phyloP scores from a whole-genome alignment of 2,888 invertebrate species.

The Campoletis raptor region DNA sequence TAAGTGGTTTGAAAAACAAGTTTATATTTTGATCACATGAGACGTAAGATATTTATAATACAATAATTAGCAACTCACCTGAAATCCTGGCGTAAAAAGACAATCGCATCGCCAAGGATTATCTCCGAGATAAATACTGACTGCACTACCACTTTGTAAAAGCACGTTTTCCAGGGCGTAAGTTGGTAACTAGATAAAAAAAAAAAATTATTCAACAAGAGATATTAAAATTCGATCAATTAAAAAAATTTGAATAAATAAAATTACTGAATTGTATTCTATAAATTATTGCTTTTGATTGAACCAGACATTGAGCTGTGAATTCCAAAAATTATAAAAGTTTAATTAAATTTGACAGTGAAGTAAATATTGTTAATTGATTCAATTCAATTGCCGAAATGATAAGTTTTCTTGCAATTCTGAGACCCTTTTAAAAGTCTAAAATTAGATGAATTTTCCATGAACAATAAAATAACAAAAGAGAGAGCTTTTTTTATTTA shows the following conservation, averaged over 20 bases:
- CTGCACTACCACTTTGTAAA: constrained; percentile 90
- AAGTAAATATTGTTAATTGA: no score
- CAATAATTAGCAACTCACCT: constrained; percentile 83
- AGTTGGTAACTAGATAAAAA: constrained; percentile 89
- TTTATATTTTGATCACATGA: not conserved
- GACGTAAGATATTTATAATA: not conserved
- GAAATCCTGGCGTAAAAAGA: constrained; percentile 91
- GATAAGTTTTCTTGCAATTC: not conserved
- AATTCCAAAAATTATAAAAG: not conserved
- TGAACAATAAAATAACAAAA: not conserved
- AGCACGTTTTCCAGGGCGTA: constrained; percentile 93
- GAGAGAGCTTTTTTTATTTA: not conserved
- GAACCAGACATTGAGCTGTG: not conserved
- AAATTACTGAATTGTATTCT: not conserved
- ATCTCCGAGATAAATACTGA: constrained; percentile 89
- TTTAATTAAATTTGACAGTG: no score
- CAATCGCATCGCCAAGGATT: constrained; percentile 95
- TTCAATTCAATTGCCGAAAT: no score
- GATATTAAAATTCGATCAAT: not conserved
- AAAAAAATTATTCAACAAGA: not conserved
- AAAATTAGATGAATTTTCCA: not conserved
- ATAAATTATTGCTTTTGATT: no score
- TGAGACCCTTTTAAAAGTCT: not conserved
- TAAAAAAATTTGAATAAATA: not conserved
- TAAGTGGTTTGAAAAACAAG: not conserved